A percentile compares a stretch with the other conserved stretches of the same genome.
phyloP scores from a whole-genome alignment of 2,113 vertebrate genomes.

The Hemibagrus wyckioides region DNA sequence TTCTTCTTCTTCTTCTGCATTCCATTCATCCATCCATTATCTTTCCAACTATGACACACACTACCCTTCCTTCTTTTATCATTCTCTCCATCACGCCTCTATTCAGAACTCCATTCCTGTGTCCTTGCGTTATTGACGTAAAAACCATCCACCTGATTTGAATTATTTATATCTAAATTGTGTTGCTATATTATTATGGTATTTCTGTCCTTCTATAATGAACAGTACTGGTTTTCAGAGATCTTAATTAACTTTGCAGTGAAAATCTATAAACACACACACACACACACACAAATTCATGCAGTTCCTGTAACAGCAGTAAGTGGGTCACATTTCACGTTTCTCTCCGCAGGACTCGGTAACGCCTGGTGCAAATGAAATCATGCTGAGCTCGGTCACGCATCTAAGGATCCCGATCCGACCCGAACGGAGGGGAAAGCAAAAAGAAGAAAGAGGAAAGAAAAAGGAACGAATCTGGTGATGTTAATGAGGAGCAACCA shows the following conservation, averaged over 20 bases:
- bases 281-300: slow-evolving; percentile 20
- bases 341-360: slow-evolving; percentile 14
- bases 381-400: neutral
- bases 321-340: slow-evolving; percentile 13
- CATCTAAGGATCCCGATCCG: neutral
- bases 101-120: neutral
- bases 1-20: too few species aligned
- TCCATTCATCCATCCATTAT: neutral
- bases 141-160: neutral
- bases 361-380: neutral
- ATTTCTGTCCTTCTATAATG: slow-evolving; percentile 28
- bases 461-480: neutral
- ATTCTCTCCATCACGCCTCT: neutral
- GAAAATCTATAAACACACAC: slow-evolving; percentile 1
- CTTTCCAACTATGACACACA: neutral
- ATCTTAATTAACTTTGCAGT: slow-evolving; percentile 51
- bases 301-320: slow-evolving; percentile 7
- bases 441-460: neutral
- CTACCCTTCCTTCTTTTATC: neutral
- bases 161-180: neutral
- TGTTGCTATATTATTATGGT: neutral
- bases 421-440: neutral
- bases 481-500: neutral
- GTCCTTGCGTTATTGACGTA: neutral
- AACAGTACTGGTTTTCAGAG: slow-evolving; percentile 33